Percentiles rank a stretch among this genome's conserved stretches.
Evolutionary conservation across 2,888 invertebrate genomes (phyloP).

Genomic region (Gastracanthus pulcherrimus): DNA sequence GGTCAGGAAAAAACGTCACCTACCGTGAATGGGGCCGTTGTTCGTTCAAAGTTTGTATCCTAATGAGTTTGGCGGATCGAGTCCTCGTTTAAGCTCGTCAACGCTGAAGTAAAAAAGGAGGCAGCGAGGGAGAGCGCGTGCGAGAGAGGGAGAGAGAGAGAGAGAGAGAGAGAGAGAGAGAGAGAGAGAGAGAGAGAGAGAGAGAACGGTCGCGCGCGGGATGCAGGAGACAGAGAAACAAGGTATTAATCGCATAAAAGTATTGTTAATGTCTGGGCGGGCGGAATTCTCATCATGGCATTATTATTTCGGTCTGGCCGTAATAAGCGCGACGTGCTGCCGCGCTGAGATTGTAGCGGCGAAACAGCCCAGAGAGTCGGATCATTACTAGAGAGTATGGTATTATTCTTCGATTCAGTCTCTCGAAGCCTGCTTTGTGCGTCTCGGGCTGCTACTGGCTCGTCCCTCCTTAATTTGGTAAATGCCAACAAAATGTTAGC

Average conservation of each 20-base stretch:
- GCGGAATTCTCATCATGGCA: background rate
- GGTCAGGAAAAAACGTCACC: background rate
- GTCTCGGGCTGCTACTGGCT: slow-evolving; percentile 16
- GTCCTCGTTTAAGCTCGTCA: slow-evolving; percentile 15
- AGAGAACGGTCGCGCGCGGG: too few species aligned
- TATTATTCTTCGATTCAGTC: slow-evolving; percentile 73
- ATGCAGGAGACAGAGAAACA: background rate
- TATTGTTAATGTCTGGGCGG: background rate
- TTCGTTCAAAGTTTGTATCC: background rate
- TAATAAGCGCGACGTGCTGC: slow-evolving; percentile 12
- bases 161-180: background rate
- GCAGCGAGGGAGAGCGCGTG: background rate
- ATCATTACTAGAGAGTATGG: slow-evolving; percentile 68
- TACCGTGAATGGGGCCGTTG: background rate
- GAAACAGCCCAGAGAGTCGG: slow-evolving; percentile 57
- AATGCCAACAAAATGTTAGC: slow-evolving; percentile 73
- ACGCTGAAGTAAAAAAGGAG: background rate
- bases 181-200: background rate
- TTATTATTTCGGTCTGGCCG: background rate
- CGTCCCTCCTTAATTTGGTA: slow-evolving; percentile 72
- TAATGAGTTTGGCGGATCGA: slow-evolving; percentile 16
- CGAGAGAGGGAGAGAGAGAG: background rate
- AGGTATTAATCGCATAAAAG: slow-evolving; percentile 18
- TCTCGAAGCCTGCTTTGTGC: slow-evolving; percentile 53
- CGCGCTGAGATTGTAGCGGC: slow-evolving; percentile 54